Conservation (phyloP, 1,140 invertebrate species). For the Piezodorus guildinii region DNA sequence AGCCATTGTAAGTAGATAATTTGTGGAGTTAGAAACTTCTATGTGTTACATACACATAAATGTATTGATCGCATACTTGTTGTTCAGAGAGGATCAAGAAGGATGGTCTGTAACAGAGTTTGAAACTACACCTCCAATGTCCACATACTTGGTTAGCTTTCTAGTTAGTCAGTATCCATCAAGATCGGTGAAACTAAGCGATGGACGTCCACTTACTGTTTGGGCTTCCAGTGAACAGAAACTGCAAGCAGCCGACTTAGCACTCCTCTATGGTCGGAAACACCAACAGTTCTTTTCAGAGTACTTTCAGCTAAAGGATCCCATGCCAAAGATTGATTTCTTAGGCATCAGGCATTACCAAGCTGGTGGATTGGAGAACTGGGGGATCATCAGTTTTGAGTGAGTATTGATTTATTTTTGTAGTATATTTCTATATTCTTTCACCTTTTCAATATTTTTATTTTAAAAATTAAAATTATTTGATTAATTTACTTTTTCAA, state of each 20-base stretch:
- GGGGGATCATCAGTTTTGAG: conserved; percentile 52
- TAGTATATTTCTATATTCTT: not conserved
- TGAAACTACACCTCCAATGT: conserved; percentile 53
- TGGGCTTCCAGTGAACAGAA: conserved; percentile 5
- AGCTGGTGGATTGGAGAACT: conserved; percentile 79
- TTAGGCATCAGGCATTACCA: conserved; percentile 63
- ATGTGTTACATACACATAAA: no score
- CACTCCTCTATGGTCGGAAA: conserved; percentile 7
- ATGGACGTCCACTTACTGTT: conserved; percentile 1
- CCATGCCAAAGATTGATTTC: conserved; percentile 43
- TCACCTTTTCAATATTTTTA: no score
- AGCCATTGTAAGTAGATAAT: not conserved
- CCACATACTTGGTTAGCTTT: conserved; percentile 62
- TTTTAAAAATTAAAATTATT: no score
- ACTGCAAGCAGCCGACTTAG: conserved; percentile 4
- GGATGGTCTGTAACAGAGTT: conserved; percentile 40
- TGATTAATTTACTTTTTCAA: not conserved
- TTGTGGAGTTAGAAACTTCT: not conserved
- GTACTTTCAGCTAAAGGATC: conserved; percentile 17
- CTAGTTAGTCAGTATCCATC: conserved; percentile 44
- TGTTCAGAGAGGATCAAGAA: conserved; percentile 13
- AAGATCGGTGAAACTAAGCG: not conserved
- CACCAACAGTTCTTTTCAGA: conserved; percentile 17
- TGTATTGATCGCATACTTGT: no score
- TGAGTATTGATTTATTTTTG: conserved; percentile 25